Percentiles rank a stretch among this genome's conserved stretches.
Conservation (phyloP, 2,113 vertebrate species). For the Elachura formosa region DNA sequence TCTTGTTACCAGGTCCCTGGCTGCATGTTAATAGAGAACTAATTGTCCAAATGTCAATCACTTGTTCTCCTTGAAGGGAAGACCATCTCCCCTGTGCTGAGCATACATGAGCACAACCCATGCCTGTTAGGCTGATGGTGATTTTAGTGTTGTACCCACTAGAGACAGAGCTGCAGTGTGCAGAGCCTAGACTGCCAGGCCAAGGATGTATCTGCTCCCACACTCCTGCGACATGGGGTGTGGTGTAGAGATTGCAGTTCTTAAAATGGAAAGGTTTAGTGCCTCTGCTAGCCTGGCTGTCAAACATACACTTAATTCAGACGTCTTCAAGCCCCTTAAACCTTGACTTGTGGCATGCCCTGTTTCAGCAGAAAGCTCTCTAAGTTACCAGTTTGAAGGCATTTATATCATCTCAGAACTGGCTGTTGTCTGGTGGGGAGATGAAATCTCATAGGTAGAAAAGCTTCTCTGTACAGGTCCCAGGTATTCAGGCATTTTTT, state of each 20-base stretch:
- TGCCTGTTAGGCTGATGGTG: background rate
- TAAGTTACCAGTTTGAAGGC: background rate
- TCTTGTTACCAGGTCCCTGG: background rate
- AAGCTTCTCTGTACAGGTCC: background rate
- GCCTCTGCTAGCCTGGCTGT: background rate
- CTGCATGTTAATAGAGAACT: background rate
- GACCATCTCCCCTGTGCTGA: background rate
- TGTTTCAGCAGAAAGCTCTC: background rate
- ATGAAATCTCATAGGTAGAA: background rate
- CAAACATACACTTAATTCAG: background rate
- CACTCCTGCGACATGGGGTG: rapidly evolving
- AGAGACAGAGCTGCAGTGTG: background rate
- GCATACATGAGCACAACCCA: rapidly evolving
- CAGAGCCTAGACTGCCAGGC: rapidly evolving
- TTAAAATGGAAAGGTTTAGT: background rate
- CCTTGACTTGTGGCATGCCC: background rate
- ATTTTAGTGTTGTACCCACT: background rate
- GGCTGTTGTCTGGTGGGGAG: background rate
- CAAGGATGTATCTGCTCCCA: background rate
- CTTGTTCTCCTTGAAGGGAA: background rate
- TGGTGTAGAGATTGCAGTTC: background rate
- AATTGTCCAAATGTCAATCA: background rate
- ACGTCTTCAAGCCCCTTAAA: rapidly evolving
- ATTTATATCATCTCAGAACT: background rate
- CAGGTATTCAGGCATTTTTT: background rate